phyloP scores from a whole-genome alignment of 2,797 vertebrate genomes.

The Adrianichthys oophorus region DNA sequence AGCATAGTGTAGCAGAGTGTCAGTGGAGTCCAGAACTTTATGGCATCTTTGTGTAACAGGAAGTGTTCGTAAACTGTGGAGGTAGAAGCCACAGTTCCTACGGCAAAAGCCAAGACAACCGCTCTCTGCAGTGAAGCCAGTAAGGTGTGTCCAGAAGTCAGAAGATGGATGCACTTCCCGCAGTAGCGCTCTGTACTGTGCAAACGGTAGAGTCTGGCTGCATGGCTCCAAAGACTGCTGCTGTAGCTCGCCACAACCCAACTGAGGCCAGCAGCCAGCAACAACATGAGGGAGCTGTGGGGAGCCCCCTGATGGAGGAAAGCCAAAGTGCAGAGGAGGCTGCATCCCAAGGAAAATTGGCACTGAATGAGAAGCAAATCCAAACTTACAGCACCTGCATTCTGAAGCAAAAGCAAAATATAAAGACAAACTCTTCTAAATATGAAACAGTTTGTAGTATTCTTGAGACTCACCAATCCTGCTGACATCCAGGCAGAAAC shows the following conservation, averaged over 20 bases:
- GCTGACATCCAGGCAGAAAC: conserved; percentile 71
- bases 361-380: conserved; percentile 79
- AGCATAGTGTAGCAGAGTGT: conserved; percentile 88
- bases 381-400: conserved; percentile 26
- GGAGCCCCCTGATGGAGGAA: conserved; percentile 87
- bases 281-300: conserved; percentile 77
- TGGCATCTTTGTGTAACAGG: conserved; percentile 80
- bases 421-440: neutral
- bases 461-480: conserved; percentile 67
- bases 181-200: conserved; percentile 83
- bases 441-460: neutral
- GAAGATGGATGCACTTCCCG: conserved; percentile 83
- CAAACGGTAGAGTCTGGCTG: conserved; percentile 78
- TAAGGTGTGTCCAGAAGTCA: conserved; percentile 70
- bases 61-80: conserved; percentile 85
- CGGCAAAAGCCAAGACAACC: conserved; percentile 74
- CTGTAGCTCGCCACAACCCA: conserved; percentile 63
- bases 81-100: conserved; percentile 77
- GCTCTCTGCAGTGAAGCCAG: conserved; percentile 73
- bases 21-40: conserved; percentile 88
- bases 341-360: conserved; percentile 88
- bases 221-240: conserved; percentile 70
- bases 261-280: conserved; percentile 79
- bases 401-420: conserved; percentile 22
- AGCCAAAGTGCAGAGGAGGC: conserved; percentile 79